These are phyloP conservation scores for Oryctolagus cuniculus DNA, from an alignment of 2,113 vertebrate species.

Conservation along the genomic window mOryCun1.1 NC_091439.1:86582001-86582500, in stretches of 20 bases:
- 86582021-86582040: no score
- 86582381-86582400: background rate
- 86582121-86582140: background rate
- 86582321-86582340: background rate
- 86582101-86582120: background rate
- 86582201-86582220: background rate
- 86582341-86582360: background rate
- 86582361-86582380: background rate
- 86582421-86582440: background rate
- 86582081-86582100: background rate
- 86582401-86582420: background rate
- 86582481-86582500: background rate
- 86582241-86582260: background rate
- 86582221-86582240: background rate
- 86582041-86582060: no score
- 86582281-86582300: background rate
- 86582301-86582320: background rate
- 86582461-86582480: background rate
- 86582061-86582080: no score
- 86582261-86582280: background rate
- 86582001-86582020: no score
- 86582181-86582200: background rate
- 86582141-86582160: background rate
- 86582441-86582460: conserved; percentile 26
- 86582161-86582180: background rate